These are phyloP conservation scores for Misgurnus anguillicaudatus DNA, from an alignment of 2,113 vertebrate genomes.

Conservation along the genomic window DNA sequence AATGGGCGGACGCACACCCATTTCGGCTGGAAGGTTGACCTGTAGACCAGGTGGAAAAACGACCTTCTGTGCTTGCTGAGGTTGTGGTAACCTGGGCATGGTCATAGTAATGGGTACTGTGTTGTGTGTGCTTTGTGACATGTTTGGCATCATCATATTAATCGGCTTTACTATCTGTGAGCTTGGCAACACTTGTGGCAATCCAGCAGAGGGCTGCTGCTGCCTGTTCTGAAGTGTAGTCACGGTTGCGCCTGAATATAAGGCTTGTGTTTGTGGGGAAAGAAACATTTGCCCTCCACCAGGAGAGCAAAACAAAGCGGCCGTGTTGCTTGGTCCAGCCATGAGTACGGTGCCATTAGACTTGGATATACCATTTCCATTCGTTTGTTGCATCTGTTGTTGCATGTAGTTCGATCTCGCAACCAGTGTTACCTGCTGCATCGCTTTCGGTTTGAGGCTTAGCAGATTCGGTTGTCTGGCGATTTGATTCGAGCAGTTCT, in stretches of 20 bases:
- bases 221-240: conserved; percentile 28
- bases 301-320: conserved; percentile 59
- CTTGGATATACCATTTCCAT: conserved; percentile 28
- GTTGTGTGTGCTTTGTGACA: conserved; percentile 39
- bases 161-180: conserved; percentile 52
- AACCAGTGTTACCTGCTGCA: conserved; percentile 47
- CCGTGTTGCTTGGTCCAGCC: conserved; percentile 43
- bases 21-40: conserved; percentile 62
- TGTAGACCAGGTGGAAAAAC: conserved; percentile 73
- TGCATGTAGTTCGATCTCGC: conserved; percentile 29
- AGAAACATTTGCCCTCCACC: conserved; percentile 55
- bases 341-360: conserved; percentile 51
- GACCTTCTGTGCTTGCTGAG: conserved; percentile 59
- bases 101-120: conserved; percentile 53
- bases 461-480: conserved; percentile 66
- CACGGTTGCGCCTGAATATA: conserved; percentile 37
- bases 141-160: conserved; percentile 53
- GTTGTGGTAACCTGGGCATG: conserved; percentile 44
- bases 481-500: conserved; percentile 30
- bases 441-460: conserved; percentile 71
- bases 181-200: conserved; percentile 22
- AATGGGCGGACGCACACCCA: conserved; percentile 70
- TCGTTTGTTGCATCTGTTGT: conserved; percentile 24
- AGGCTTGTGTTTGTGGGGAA: conserved; percentile 49
- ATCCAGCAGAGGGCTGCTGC: conserved; percentile 26